These are phyloP conservation scores for Mirounga angustirostris DNA, from an alignment of 2,113 vertebrate species.

Conservation along the genomic window DNA sequence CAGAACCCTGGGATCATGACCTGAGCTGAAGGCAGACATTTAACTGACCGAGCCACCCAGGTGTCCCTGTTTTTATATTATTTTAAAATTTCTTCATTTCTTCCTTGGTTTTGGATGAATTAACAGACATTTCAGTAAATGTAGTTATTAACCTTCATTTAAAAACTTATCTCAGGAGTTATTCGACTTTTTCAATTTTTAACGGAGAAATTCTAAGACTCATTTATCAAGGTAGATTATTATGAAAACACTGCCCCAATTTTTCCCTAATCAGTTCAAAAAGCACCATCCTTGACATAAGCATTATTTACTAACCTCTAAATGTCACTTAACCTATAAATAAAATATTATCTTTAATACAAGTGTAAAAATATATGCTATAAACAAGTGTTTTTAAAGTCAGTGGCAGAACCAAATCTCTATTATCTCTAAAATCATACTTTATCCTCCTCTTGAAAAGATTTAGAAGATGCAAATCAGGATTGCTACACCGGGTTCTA, in stretches of 20 bases:
- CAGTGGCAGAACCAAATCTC: neutral
- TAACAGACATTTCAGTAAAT: neutral
- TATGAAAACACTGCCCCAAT: neutral
- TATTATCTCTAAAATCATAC: neutral
- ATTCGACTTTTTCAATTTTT: neutral
- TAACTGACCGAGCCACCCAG: too few species aligned
- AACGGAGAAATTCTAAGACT: slow-evolving; percentile 23
- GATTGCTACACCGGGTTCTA: neutral
- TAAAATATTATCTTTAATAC: neutral
- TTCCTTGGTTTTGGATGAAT: slow-evolving; percentile 43
- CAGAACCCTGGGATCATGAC: too few species aligned
- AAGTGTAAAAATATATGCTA: neutral
- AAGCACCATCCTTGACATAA: neutral
- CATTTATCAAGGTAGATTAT: neutral
- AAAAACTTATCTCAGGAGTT: neutral
- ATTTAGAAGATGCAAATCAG: neutral
- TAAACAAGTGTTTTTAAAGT: neutral
- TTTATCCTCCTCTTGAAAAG: neutral
- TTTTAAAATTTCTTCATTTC: slow-evolving; percentile 6
- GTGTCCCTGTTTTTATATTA: neutral
- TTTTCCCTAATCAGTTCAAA: slow-evolving; percentile 4
- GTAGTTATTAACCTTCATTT: neutral
- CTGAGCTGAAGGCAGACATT: too few species aligned
- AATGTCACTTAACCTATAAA: neutral
- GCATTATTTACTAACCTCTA: neutral